Evolutionary conservation across 2,888 invertebrate species (phyloP).

Genomic region (Melikaiella ostensackeni): DNA sequence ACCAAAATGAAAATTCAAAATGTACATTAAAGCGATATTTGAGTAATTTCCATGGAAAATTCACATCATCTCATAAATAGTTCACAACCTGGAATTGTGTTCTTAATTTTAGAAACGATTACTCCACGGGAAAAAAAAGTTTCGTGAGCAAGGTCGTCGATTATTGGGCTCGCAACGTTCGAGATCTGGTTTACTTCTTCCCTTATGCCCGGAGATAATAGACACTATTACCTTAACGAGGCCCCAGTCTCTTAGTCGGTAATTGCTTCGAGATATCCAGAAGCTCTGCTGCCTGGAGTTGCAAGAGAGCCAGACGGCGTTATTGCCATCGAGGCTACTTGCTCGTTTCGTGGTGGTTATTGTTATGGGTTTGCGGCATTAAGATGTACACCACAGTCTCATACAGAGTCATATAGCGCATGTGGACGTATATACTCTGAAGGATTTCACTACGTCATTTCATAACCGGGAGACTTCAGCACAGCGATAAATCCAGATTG

Average conservation of each 20-base stretch:
- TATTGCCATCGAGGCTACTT: constrained; percentile 71
- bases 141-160: constrained; percentile 49
- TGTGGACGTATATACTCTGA: constrained; percentile 41
- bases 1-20: no score
- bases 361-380: constrained; percentile 76
- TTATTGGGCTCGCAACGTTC: constrained; percentile 49
- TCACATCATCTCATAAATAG: no score
- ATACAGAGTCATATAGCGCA: constrained; percentile 58
- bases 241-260: constrained; percentile 73
- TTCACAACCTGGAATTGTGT: background rate
- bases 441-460: constrained; percentile 73
- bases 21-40: no score
- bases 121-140: constrained; percentile 22
- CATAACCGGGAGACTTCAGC: constrained; percentile 67
- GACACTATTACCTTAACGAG: constrained; percentile 76
- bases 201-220: constrained; percentile 72
- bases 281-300: constrained; percentile 64
- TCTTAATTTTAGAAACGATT: background rate
- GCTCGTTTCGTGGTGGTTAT: constrained; percentile 73
- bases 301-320: constrained; percentile 69
- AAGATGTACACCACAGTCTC: constrained; percentile 72
- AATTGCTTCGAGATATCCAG: constrained; percentile 75
- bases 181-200: constrained; percentile 72
- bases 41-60: no score
- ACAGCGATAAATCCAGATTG: constrained; percentile 70